Percentiles rank a stretch among this genome's conserved stretches.
Conservation (phyloP, 2,888 invertebrate genomes). For the Coleophora flavipennella region DNA sequence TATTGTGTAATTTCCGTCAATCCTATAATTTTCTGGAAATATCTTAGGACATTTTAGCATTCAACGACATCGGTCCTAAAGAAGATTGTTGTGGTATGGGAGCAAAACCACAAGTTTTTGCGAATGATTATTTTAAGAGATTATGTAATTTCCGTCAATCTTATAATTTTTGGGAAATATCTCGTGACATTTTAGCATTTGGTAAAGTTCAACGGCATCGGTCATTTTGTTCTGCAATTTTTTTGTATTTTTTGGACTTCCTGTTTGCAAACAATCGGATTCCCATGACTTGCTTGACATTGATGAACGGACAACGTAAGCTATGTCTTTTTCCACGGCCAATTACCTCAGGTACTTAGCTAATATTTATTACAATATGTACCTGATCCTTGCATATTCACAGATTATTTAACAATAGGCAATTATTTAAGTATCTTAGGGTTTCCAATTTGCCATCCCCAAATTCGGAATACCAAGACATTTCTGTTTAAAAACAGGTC, state of each 20-base stretch:
- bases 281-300: constrained; percentile 14
- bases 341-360: not conserved
- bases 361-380: not conserved
- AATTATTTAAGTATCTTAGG: no score
- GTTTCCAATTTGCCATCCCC: no score
- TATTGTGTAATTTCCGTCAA: not conserved
- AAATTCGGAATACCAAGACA: no score
- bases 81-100: no score
- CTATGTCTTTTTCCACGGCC: not conserved
- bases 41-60: constrained; percentile 3
- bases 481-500: no score
- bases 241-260: constrained; percentile 25
- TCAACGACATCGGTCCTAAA: constrained; percentile 20
- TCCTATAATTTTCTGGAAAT: constrained; percentile 7
- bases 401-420: no score
- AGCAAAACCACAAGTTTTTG: not conserved
- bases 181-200: constrained; percentile 4
- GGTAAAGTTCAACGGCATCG: constrained; percentile 20
- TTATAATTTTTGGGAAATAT: constrained; percentile 8
- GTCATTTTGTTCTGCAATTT: constrained; percentile 11
- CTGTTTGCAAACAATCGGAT: constrained; percentile 15
- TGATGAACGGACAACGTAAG: not conserved
- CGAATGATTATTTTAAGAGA: not conserved
- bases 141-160: not conserved
- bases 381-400: no score